Evolutionary conservation across 2,888 invertebrate genomes (phyloP).

Genomic region (Tineola bisselliella): DNA sequence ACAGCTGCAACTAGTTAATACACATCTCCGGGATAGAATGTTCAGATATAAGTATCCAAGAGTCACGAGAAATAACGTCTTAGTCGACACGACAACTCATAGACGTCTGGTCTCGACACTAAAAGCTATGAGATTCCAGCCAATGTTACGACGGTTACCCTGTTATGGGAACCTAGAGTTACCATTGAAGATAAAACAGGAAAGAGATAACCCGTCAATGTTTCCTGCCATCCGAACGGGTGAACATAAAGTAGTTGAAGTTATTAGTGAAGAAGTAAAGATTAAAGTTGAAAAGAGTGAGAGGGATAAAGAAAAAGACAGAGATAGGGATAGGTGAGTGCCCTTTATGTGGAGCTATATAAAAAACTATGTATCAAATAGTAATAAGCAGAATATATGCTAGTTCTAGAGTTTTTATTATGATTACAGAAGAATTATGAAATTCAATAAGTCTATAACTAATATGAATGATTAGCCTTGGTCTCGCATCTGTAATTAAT

Average conservation of each 20-base stretch:
- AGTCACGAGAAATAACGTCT: conserved; percentile 52
- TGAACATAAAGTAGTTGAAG: conserved; percentile 18
- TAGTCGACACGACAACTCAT: conserved; percentile 30
- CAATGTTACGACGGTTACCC: conserved; percentile 47
- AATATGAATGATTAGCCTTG: too few species aligned
- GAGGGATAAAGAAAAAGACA: conserved; percentile 29
- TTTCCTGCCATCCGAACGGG: conserved; percentile 34
- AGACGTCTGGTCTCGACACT: conserved; percentile 23
- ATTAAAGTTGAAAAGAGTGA: conserved; percentile 27
- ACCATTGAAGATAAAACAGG: conserved; percentile 53
- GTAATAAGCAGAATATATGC: too few species aligned
- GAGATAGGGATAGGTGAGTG: conserved; percentile 25
- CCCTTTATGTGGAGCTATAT: too few species aligned
- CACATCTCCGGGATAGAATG: conserved; percentile 49
- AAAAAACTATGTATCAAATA: too few species aligned
- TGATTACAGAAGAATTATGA: too few species aligned
- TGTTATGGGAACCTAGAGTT: conserved; percentile 61
- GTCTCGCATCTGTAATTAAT: too few species aligned
- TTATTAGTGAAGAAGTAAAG: conserved; percentile 31
- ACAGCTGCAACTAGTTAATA: conserved; percentile 52
- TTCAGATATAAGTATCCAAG: conserved; percentile 55
- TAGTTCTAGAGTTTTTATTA: too few species aligned
- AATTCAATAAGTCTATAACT: too few species aligned
- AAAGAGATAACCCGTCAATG: conserved; percentile 30
- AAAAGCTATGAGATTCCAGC: conserved; percentile 51